Percentiles rank a stretch among this genome's conserved stretches.
Conservation (phyloP, 2,113 vertebrate genomes). For the Empidonax traillii region DNA sequence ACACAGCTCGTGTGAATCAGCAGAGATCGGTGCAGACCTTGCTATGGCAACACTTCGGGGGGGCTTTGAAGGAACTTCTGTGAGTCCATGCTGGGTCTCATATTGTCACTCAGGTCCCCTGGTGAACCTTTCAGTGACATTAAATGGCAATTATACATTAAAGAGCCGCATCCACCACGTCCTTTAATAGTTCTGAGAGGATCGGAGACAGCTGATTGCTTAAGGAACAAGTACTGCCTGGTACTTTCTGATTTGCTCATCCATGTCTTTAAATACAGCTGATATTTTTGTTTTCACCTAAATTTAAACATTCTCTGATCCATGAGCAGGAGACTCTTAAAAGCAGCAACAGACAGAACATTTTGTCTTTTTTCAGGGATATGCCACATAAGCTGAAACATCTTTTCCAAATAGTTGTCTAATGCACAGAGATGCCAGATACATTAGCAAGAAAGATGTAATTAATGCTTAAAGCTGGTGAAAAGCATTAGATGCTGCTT, state of each 20-base stretch:
- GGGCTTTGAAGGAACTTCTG: not conserved
- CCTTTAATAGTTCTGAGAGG: not conserved
- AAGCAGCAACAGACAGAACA: constrained; percentile 36
- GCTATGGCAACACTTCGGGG: constrained; percentile 9
- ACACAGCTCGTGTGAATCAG: not conserved
- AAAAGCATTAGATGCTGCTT: not conserved
- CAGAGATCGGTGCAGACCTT: not conserved
- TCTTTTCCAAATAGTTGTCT: not conserved
- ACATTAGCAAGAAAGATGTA: not conserved
- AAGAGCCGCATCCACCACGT: not conserved
- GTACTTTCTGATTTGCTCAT: constrained; percentile 19
- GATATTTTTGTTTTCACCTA: constrained; percentile 43
- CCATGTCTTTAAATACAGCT: constrained; percentile 12
- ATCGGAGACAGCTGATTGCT: not conserved
- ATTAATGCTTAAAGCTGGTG: not conserved
- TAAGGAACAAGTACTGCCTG: not conserved
- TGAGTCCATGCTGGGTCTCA: not conserved
- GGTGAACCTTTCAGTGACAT: not conserved
- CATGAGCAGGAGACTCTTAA: not conserved
- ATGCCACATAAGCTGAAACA: not conserved
- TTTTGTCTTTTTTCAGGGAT: not conserved
- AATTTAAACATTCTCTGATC: constrained; percentile 39
- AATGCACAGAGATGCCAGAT: not conserved
- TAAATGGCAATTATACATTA: not conserved
- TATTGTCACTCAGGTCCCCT: not conserved